Evolutionary conservation across 2,888 invertebrate species (phyloP), one percentile per base, ranked within the genome.

Genomic region (Drosophila tanythrix): DNA sequence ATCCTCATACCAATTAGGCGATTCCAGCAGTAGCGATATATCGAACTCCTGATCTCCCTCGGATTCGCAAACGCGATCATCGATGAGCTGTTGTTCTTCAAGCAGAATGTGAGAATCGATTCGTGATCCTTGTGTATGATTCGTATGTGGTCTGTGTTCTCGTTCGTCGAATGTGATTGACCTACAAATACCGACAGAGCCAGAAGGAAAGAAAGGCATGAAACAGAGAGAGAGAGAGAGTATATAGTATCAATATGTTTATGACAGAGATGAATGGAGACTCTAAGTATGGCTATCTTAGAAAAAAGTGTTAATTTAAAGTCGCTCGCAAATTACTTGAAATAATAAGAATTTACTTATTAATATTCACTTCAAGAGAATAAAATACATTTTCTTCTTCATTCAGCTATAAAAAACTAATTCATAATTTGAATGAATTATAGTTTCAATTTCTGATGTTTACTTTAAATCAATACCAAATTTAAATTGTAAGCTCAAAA

Each of bases 71-170:
- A 95, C 0, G 98, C 97, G 81, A 99, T 95, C 76, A 97, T 94
- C 40, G 98, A 97, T 61, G 95, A 95, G 82, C 96, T 96, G 25
- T 96, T 98, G 95, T 97, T 97, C 93, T 99, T 99, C 70, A 99
- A 95, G 92, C 99, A 99, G 94, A 99, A 99, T 38, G 99, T 98
- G 62, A 98, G 96, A 83, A 99, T 99, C 66, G 98, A 97, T 93
- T 99, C 99, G 93, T 99, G 99, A 92, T 99, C 99, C 94, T 99
- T 99, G 93, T 99, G 99, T 82, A 99, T 98, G 85, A 99, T 98
- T 82, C 99, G 95, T 70, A 98, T 97, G 13, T 98, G 98, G 91
- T 98, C 98, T 15, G 92, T 90, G 74, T 94, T 90, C 74, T 92
- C 91, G 74, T 75, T 88, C 25, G 84, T 81, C 35, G 83, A 81